Evolutionary conservation across 2,797 vertebrate species (phyloP), one percentile per base, ranked within the genome.

Genomic region (Crocidura indochinensis): DNA sequence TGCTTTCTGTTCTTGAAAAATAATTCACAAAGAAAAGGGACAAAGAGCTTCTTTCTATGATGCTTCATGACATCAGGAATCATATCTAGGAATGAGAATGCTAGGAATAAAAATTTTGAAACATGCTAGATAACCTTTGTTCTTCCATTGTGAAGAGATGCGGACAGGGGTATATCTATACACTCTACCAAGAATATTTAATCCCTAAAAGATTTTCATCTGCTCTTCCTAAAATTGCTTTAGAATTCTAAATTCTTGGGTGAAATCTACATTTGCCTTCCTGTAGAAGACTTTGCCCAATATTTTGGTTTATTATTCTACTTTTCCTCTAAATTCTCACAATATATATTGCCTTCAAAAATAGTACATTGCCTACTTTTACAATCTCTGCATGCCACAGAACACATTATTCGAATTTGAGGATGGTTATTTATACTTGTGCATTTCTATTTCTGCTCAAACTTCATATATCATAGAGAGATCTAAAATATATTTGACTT

Each of bases 121-220:
- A 26, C 10, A 29, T 26, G 6, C 51, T 26, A n/a, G 9, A 47
- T 24, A 2, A 2, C 46, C 3, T 24, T 46, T 10, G 12, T 7
- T 6, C n/a, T n/a, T n/a, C n/a, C n/a, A n/a, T n/a, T n/a, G n/a
- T n/a, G n/a, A n/a, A n/a, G n/a, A n/a, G n/a, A n/a, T n/a, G n/a
- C n/a, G n/a, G n/a, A n/a, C n/a, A n/a, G n/a, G n/a, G n/a, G n/a
- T n/a, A n/a, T n/a, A n/a, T n/a, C 1, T n/a, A 19, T 2, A 1
- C 1, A 14, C 22, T 72, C 22, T 68, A 14, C 0, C 1, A 81
- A 24, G 27, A 12, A 0, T 26, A 0, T 6, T n/a, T 1, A 19
- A 9, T 24, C 60, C 31, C 44, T 19, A 15, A 49, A 17, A 15
- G 22, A 8, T 72, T 22, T 17, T 15, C 9, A 0, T 7, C 0